Evolutionary conservation across 2,797 vertebrate species (phyloP).

Genomic region (Pangasius larnaudii): DNA sequence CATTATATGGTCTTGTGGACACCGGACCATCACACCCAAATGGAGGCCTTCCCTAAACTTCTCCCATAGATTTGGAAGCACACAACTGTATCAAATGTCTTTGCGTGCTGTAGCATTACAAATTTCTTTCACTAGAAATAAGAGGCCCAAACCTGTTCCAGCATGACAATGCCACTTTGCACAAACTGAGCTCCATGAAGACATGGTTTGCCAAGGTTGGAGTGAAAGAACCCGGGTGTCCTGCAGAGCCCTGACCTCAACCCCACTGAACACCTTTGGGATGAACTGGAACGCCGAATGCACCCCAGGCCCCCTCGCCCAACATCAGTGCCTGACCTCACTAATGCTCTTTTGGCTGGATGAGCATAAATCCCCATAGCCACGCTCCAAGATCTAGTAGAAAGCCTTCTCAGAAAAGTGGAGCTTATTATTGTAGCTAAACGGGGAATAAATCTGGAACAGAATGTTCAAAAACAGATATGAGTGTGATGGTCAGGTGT

Average conservation of each 20-base stretch:
- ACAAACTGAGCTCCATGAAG: background rate
- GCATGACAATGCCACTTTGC: background rate
- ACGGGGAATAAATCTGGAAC: background rate
- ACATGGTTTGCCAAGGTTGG: background rate
- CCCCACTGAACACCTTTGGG: background rate
- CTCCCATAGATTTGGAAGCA: background rate
- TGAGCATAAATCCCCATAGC: background rate
- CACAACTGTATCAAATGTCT: background rate
- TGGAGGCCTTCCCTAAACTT: background rate
- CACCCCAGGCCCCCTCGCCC: background rate
- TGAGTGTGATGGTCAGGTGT: background rate
- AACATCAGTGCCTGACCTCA: background rate
- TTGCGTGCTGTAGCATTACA: background rate
- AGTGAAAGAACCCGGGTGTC: background rate
- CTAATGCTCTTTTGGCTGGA: background rate
- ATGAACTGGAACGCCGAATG: background rate
- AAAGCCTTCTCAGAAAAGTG: background rate
- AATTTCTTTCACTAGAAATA: background rate
- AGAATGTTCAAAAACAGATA: background rate
- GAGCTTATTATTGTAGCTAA: background rate
- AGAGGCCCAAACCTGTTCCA: background rate
- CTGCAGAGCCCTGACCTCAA: background rate
- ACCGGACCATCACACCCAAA: background rate
- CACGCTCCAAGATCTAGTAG: background rate
- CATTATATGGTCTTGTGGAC: background rate